Evolutionary conservation across 2,888 invertebrate genomes (phyloP).

Genomic region (Coelogynopora nodosa): DNA sequence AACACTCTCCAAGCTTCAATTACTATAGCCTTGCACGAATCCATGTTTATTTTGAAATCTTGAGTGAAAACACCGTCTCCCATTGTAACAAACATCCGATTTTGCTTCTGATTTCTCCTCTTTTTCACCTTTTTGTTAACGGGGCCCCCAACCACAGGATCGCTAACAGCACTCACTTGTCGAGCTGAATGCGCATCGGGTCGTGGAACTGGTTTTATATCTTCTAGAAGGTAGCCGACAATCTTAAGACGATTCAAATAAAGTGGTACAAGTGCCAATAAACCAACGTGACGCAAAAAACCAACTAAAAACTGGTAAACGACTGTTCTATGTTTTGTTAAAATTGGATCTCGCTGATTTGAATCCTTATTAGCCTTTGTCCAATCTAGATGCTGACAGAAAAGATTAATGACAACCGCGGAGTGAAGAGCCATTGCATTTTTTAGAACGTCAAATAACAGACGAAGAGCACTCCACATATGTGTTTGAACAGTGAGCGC

Average conservation of each 20-base stretch:
- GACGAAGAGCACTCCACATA: neutral
- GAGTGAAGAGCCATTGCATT: neutral
- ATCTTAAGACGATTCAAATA: neutral
- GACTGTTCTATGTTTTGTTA: neutral
- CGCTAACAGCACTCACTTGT: neutral
- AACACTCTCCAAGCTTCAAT: neutral
- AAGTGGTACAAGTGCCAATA: neutral
- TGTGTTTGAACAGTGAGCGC: neutral
- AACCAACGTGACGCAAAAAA: neutral
- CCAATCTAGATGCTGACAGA: neutral
- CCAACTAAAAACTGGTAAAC: neutral
- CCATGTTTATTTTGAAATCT: neutral
- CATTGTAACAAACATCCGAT: neutral
- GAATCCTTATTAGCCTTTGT: neutral
- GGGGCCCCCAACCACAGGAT: neutral
- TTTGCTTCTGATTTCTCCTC: constrained; percentile 1
- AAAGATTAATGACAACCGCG: neutral
- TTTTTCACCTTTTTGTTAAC: neutral
- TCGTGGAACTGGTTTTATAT: neutral
- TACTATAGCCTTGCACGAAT: neutral
- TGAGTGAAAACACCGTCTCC: neutral
- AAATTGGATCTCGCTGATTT: neutral
- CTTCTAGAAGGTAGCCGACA: neutral
- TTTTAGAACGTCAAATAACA: neutral
- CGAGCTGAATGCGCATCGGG: neutral